A percentile compares a stretch with the other conserved stretches of the same genome.
Conservation (phyloP, 2,888 invertebrate genomes). For the Argyresthia goedartella region DNA sequence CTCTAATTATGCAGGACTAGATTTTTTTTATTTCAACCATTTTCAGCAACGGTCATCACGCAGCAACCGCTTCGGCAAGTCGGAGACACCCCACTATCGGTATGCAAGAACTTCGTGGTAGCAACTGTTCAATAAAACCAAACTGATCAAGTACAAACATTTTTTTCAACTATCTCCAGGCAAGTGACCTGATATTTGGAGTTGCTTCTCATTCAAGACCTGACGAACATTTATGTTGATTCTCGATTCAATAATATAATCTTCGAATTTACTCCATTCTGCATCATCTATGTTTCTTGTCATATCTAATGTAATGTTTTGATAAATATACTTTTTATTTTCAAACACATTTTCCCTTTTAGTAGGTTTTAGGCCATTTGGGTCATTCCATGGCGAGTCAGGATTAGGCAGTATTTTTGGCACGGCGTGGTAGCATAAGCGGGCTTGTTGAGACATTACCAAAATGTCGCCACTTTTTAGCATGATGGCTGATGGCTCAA, state of each 20-base stretch:
- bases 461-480: slow-evolving; percentile 92
- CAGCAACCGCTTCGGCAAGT: neutral
- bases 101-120: neutral
- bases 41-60: too few species aligned
- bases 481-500: slow-evolving; percentile 77
- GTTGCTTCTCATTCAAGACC: slow-evolving; percentile 78
- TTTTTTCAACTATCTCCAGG: slow-evolving; percentile 17
- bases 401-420: slow-evolving; percentile 81
- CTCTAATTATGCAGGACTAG: too few species aligned
- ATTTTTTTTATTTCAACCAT: too few species aligned
- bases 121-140: neutral
- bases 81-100: neutral
- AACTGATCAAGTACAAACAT: slow-evolving; percentile 1
- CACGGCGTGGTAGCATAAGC: slow-evolving; percentile 94
- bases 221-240: slow-evolving; percentile 96
- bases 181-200: slow-evolving; percentile 29
- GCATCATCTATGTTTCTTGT: slow-evolving; percentile 27
- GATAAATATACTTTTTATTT: slow-evolving; percentile 29
- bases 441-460: slow-evolving; percentile 88
- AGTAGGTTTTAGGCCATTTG: slow-evolving; percentile 9
- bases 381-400: slow-evolving; percentile 55
- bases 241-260: slow-evolving; percentile 79
- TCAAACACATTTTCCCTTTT: slow-evolving; percentile 9
- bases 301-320: slow-evolving; percentile 20
- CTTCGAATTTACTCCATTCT: slow-evolving; percentile 66